Evolutionary conservation across 2,797 vertebrate species (phyloP).

Genomic region (Champsocephalus esox): DNA sequence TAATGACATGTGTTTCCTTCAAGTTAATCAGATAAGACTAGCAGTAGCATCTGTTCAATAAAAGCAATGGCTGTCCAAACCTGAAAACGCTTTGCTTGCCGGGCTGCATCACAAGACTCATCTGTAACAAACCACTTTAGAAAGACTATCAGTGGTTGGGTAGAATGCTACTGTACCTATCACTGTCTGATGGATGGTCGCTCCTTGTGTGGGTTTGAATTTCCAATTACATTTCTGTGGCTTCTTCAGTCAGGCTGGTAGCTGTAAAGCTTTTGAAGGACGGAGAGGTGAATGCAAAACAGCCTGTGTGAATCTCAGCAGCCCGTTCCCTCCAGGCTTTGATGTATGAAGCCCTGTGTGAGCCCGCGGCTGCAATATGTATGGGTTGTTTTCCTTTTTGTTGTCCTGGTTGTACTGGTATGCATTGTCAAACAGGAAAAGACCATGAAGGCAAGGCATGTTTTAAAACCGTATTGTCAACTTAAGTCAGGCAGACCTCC

Average conservation of each 20-base stretch:
- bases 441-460: slow-evolving; percentile 22
- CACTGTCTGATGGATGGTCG: slow-evolving; percentile 64
- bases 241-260: slow-evolving; percentile 43
- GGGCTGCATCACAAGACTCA: slow-evolving; percentile 43
- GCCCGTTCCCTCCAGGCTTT: slow-evolving; percentile 42
- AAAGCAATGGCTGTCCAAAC: slow-evolving; percentile 17
- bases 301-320: slow-evolving; percentile 50
- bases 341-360: slow-evolving; percentile 53
- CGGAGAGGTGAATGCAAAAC: slow-evolving; percentile 70
- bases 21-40: too few relatives aligned
- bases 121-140: slow-evolving; percentile 45
- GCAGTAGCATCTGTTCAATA: slow-evolving; percentile 21
- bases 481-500: slow-evolving; percentile 35
- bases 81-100: background rate
- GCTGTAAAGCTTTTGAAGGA: slow-evolving; percentile 66
- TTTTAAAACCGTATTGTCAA: slow-evolving; percentile 51
- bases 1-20: too few relatives aligned
- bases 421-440: slow-evolving; percentile 49
- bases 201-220: slow-evolving; percentile 60
- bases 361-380: slow-evolving; percentile 38
- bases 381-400: slow-evolving; percentile 47
- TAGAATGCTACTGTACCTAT: slow-evolving; percentile 47
- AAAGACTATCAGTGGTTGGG: slow-evolving; percentile 30
- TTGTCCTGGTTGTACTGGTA: slow-evolving; percentile 40
- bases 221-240: slow-evolving; percentile 64